Evolutionary conservation across 2,797 vertebrate species (phyloP), one percentile per base, ranked within the genome.

Genomic region (Adrianichthys oophorus): DNA sequence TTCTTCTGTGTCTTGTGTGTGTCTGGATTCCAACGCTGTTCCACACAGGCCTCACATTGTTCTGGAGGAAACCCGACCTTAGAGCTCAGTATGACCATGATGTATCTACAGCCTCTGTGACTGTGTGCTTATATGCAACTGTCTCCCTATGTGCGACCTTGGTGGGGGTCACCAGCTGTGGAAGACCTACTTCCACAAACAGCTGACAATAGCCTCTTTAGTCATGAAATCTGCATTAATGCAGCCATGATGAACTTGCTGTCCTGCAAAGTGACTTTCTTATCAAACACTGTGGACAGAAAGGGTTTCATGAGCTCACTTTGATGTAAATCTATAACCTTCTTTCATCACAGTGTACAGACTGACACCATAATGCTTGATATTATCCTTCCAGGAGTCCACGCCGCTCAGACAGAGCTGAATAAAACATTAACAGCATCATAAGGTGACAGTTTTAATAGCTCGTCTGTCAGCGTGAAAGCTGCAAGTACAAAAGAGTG

Each of bases 1-100:
- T 56, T 63, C 55, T 56, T 67, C 52, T 62, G 32, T 52, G 58
- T 64, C 10, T 59, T 56, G 55, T 66, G 54, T 51, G 63, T 71
- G 70, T 77, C 78, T 64, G 60, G 85, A 91, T 91, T 92, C 89
- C 88, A 86, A 70, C 62, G 26, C 55, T 65, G 76, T 75, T 76
- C 75, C 45, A 72, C 84, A 92, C 90, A 93, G 88, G 80, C 85
- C 70, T 81, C 69, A 82, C 88, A 91, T 92, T 93, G 91, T 93
- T 91, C 82, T 59, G 70, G 68, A 74, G 86, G 92, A 92, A 92
- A 92, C 87, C 81, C 71, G 89, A 93, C 85, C 89, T 80, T 52
- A 48, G 72, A 75, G 81, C 69, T 62, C 78, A 71, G 68, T 66
- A 56, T 66, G 79, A 75, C 79, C 80, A 48, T 55, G 70, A 83